Percentiles rank a stretch among this genome's conserved stretches.
These are phyloP conservation scores for Anoplolepis gracilipes DNA, from an alignment of 1,140 invertebrate species.

Conservation along the genomic window DNA sequence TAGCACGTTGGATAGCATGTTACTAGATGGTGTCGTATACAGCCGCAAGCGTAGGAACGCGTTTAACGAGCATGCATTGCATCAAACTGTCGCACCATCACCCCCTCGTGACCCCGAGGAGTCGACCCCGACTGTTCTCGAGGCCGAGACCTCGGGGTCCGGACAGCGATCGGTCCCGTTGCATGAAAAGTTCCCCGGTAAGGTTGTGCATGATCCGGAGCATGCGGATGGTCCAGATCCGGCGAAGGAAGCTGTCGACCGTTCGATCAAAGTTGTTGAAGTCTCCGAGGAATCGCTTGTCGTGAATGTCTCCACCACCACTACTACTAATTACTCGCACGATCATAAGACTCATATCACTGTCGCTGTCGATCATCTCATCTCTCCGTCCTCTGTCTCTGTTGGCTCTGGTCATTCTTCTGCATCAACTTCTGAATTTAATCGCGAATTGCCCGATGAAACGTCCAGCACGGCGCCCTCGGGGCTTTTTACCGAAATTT, in stretches of 20 bases:
- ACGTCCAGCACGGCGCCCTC: not conserved
- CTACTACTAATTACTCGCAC: slow-evolving; percentile 58
- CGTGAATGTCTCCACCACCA: slow-evolving; percentile 50
- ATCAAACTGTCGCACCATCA: slow-evolving; percentile 67
- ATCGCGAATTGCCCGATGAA: not conserved
- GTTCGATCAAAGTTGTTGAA: not conserved
- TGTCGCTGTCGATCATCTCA: slow-evolving; percentile 47
- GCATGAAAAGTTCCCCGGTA: slow-evolving; percentile 72
- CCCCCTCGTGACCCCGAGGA: slow-evolving; percentile 45
- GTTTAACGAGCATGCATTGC: slow-evolving; percentile 87
- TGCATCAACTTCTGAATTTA: not conserved
- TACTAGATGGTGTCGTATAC: slow-evolving; percentile 78
- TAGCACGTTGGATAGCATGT: slow-evolving; percentile 74
- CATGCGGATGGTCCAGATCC: slow-evolving; percentile 50
- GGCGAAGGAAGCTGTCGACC: slow-evolving; percentile 8
- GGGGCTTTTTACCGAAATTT: not conserved
- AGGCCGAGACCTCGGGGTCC: slow-evolving; percentile 10
- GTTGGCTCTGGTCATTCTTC: slow-evolving; percentile 35
- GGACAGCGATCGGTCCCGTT: slow-evolving; percentile 38
- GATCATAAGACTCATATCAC: slow-evolving; percentile 50
- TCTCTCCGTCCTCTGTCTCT: slow-evolving; percentile 57
- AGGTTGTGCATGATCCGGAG: slow-evolving; percentile 76
- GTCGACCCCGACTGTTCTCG: not conserved
- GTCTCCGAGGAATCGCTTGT: slow-evolving; percentile 12
- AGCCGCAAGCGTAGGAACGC: slow-evolving; percentile 88